Base-by-base conservation (phyloP, 2,888 invertebrate genomes). In the Apotomis betuletana region DNA sequence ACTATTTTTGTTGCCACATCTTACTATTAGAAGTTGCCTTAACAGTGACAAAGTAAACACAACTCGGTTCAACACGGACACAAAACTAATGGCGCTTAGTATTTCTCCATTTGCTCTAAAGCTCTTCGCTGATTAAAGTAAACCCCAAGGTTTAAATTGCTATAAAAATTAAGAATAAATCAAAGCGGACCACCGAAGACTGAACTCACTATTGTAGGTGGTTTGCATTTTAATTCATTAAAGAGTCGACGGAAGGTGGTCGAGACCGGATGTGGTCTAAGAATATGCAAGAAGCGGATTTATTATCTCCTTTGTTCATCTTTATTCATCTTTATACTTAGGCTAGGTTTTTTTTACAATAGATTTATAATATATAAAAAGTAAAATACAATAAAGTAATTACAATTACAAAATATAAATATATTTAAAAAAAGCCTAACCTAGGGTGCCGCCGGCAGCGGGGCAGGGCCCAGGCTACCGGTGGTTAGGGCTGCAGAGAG, bases 161-260 rank as follows among this genome's bases (percentile, higher is more conserved):
- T 62, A 71, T 44, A 59, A 59, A 72, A 72, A 72, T 72, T 58
- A 72, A 68, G 67, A 46, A 68, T 72, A 72, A 72, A 72, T 72
- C 72, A 72, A 57, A 67, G 62, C 12, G 38, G 51, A 55, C 44
- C 10, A 55, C 27, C 72, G 46, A 54, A 57, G 58, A 59, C 82
- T 84, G 85, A 86, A 85, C 81, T 84, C 83, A 84, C 83, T 83
- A 86, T 84, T 88, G 87, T 87, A 85, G 81, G 85, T 78, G 88
- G 88, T 89, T 90, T 88, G 88, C 89, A 88, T 91, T 92, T 90
- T 90, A 92, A 92, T 92, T 91, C 90, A 92, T 92, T 92, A 90
- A 65, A 88, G 83, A 85, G 83, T 75, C 78, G 80, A 79, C 64
- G 75, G 77, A 78, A 79, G 76, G 78, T 74, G 55, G 72, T 60